A percentile compares a stretch with the other conserved stretches of the same genome.
Evolutionary conservation across 2,888 invertebrate species (phyloP).

Genomic region (Pomacea canaliculata): DNA sequence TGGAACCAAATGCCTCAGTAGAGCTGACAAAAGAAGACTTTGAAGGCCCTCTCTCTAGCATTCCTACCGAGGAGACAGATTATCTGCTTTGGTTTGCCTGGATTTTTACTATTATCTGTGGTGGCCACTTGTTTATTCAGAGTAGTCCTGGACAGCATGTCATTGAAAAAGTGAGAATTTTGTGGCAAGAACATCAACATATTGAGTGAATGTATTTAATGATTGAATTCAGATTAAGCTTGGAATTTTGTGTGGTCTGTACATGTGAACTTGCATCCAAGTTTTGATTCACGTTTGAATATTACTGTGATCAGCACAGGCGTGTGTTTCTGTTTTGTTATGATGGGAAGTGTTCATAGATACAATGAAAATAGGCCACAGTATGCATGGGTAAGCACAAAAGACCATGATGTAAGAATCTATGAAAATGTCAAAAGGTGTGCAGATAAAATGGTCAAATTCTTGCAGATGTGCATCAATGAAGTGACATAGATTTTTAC

Average conservation of each 20-base stretch:
- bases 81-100: conserved; percentile 86
- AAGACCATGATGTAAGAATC: too few species aligned
- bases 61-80: conserved; percentile 83
- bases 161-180: conserved; percentile 50
- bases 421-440: too few species aligned
- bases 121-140: conserved; percentile 52
- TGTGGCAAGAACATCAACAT: conserved; percentile 65
- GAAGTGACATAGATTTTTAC: too few species aligned
- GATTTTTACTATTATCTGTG: conserved; percentile 79
- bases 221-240: background rate
- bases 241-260: background rate
- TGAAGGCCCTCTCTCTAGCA: conserved; percentile 82
- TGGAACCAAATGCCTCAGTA: conserved; percentile 52
- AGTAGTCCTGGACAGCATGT: conserved; percentile 57
- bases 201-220: conserved; percentile 48
- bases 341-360: too few species aligned
- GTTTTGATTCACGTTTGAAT: background rate
- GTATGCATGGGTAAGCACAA: too few species aligned
- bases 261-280: background rate
- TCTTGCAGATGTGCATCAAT: too few species aligned
- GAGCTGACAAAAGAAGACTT: conserved; percentile 58
- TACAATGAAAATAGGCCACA: too few species aligned
- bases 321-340: too few species aligned
- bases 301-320: too few species aligned
- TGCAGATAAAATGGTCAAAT: too few species aligned